Percentiles rank a stretch among this genome's conserved stretches.
Evolutionary conservation across 92 coral and sea anemone species (phyloP).

Genomic region (Nematostella vectensis): DNA sequence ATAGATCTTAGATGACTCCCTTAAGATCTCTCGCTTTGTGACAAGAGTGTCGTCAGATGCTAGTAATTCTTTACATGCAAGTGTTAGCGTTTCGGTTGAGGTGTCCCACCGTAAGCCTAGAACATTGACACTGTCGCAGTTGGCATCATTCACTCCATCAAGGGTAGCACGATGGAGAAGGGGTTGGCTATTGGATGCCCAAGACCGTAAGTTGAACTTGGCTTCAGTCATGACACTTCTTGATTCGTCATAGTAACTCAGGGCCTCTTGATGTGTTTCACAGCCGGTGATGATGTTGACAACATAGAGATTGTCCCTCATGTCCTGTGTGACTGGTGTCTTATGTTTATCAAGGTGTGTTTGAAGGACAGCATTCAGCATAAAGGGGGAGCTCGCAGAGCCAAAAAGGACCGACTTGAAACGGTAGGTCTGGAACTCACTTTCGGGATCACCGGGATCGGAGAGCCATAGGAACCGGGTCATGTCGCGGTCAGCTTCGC

Average conservation of each 20-base stretch:
- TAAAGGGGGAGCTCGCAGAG: constrained; percentile 39
- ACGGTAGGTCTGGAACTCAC: constrained; percentile 35
- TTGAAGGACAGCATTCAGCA: too few species aligned
- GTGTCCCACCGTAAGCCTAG: constrained; percentile 51
- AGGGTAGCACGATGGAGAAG: constrained; percentile 14
- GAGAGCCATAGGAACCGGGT: too few species aligned
- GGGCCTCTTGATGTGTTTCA: constrained; percentile 11
- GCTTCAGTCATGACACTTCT: constrained; percentile 30
- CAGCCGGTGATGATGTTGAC: constrained; percentile 33
- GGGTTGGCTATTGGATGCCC: constrained; percentile 35
- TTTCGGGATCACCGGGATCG: constrained; percentile 11
- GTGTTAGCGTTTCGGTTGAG: constrained; percentile 13
- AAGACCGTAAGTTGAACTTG: constrained; percentile 39
- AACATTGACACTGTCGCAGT: constrained; percentile 23
- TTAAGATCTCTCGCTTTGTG: constrained; percentile 36
- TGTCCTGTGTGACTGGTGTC: constrained; percentile 23
- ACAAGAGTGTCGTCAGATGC: not conserved
- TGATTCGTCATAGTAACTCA: constrained; percentile 26
- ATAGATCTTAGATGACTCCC: constrained; percentile 31
- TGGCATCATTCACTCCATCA: not conserved
- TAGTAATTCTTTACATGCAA: not conserved
- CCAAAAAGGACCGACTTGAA: constrained; percentile 40
- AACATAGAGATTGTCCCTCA: constrained; percentile 35
- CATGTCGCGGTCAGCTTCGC: too few species aligned
- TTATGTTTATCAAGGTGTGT: too few species aligned